Evolutionary conservation across 2,888 invertebrate species (phyloP), one percentile per base, ranked within the genome.

Genomic region (Hypolimnas misippus): DNA sequence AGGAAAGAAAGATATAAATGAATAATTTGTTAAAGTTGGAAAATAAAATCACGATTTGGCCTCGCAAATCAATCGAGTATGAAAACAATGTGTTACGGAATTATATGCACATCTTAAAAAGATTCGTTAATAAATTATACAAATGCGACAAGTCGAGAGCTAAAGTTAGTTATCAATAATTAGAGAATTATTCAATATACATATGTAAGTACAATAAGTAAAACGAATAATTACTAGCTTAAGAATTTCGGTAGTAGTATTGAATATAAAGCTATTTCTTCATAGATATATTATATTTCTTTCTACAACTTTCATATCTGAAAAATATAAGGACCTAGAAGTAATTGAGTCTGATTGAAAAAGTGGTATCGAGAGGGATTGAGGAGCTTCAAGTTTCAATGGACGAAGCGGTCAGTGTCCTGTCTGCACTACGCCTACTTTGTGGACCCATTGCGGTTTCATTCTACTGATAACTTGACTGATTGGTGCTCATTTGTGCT

Each of bases 341-440:
- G 57, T 60, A 53, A 63, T 53, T 63, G 63, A 58, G 16, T 61
- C 44, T 66, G 63, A 66, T 66, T 66, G 51, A 51, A 61, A 66
- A 63, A 63, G 60, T 66, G 66, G 44, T 61, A 63, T 61, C 57
- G 63, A 60, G 51, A 57, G 57, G 55, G 50, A 65, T 66, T 58
- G 46, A 49, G 38, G 31, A 40, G 55, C 16, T 57, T 16, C 14
- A 55, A 57, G 31, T 59, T 52, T 61, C 65, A 65, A 55, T 65
- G 49, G 38, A 14, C 51, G 50, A n/a, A 2, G 29, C 66, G 66
- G 66, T 66, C 66, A 63, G 46, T 63, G 63, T 63, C 66, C 66
- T 61, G 57, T 31, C 50, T 55, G 55, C 57, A 46, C 42, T 44
- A 49, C 42, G 49, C 42, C 40, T 57, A 60, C 66, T 55, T 60